Evolutionary conservation across 2,797 vertebrate genomes (phyloP), one percentile per base, ranked within the genome.

Genomic region (Argyrosomus regius): DNA sequence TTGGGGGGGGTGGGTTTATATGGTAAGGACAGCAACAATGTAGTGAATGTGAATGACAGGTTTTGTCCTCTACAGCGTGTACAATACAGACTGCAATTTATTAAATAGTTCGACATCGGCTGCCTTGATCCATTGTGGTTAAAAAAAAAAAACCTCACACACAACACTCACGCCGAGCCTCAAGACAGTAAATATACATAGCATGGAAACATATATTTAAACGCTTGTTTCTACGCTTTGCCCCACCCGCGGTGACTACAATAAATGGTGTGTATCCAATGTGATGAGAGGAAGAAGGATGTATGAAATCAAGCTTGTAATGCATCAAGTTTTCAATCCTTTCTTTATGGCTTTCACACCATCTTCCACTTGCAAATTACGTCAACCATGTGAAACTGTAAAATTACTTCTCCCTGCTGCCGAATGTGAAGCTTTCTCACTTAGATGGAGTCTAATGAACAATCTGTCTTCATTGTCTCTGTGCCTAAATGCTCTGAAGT

Each of bases 381-480:
- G 1, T 71, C 35, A 0, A 43, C 58, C 67, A 53, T 69, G 45
- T 79, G 64, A 59, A 76, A 80, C 71, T 71, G 74, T 67, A 43
- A 75, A 84, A 83, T 74, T 28, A 84, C 71, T 85, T 86, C 48
- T 53, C 86, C 77, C 79, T 39, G 54, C 82, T 67, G 49, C 70
- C 80, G 75, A 72, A 71, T 61, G 68, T 62, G 48, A 73, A 58
- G 78, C 64, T 61, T 82, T 83, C 28, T 71, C 82, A 72, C 70
- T 88, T 45, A 67, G 14, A 58, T 69, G 56, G 31, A 81, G 66
- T 70, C 70, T 46, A 78, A 83, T 80, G 70, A 84, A 45, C 54
- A 46, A 58, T 85, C 31, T 50, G 17, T 86, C 85, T 87, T 83
- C 31, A 85, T 78, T 65, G 70, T 81, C 68, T 72, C 43, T 75